A percentile compares a stretch with the other conserved stretches of the same genome.
Evolutionary conservation across 2,888 invertebrate species (phyloP).

Genomic region (Ormyrus rosae): DNA sequence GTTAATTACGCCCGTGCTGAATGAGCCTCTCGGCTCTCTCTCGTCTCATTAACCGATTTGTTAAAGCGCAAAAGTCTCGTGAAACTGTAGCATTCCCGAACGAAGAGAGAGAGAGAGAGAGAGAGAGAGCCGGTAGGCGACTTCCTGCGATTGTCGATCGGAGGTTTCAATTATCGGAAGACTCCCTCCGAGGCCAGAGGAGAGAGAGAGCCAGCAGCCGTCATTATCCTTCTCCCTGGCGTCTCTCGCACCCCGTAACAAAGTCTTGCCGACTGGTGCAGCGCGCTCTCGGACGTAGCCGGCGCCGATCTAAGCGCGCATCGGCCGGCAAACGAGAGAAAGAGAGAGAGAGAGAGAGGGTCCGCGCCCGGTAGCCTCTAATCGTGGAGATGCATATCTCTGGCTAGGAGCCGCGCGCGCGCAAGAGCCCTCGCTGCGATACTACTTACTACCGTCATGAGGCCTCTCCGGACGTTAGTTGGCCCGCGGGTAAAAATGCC

Average conservation of each 20-base stretch:
- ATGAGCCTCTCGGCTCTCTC: too few relatives aligned
- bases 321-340: neutral
- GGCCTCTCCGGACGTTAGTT: constrained; percentile 43
- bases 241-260: constrained; percentile 35
- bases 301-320: constrained; percentile 13
- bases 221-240: constrained; percentile 29
- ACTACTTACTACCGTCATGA: constrained; percentile 41
- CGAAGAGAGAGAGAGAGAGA: too few relatives aligned
- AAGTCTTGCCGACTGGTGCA: neutral
- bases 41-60: too few relatives aligned
- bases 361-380: constrained; percentile 29
- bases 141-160: constrained; percentile 22
- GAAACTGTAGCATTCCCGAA: too few relatives aligned
- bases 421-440: constrained; percentile 11
- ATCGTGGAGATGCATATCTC: constrained; percentile 52
- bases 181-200: too few relatives aligned
- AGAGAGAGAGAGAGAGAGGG: constrained; percentile 21
- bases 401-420: neutral
- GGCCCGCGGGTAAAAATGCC: constrained; percentile 48
- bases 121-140: neutral
- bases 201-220: neutral
- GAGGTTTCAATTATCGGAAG: too few relatives aligned
- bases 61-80: too few relatives aligned
- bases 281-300: too few relatives aligned
- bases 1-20: too few relatives aligned